A percentile compares a stretch with the other conserved stretches of the same genome.
phyloP scores from a whole-genome alignment of 2,888 invertebrate genomes.

The Euzetes globulus region DNA sequence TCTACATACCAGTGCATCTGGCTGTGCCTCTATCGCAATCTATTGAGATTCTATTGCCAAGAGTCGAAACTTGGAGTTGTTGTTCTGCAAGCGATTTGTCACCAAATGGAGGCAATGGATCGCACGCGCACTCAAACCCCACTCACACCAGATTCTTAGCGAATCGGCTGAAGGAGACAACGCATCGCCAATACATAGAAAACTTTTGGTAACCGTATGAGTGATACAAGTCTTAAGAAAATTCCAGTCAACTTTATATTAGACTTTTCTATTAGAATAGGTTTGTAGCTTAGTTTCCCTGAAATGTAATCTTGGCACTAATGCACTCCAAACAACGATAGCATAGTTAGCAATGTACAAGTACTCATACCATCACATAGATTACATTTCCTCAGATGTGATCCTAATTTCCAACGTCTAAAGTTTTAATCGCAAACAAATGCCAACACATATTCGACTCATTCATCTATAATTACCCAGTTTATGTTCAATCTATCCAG shows the following conservation, averaged over 20 bases:
- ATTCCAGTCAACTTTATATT: not conserved
- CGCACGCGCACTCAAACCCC: constrained; percentile 11
- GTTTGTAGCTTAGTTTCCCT: not conserved
- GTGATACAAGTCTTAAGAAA: constrained; percentile 4
- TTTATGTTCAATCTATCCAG: no score
- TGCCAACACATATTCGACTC: no score
- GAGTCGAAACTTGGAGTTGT: not conserved
- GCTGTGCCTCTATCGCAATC: not conserved
- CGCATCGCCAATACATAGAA: not conserved
- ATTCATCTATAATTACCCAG: no score
- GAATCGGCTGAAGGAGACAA: not conserved
- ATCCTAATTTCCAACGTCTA: no score
- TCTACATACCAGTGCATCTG: constrained; percentile 3
- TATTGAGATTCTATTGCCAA: not conserved
- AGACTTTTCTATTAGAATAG: constrained; percentile 4
- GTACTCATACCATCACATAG: not conserved
- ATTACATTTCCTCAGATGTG: constrained; percentile 4
- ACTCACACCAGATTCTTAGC: not conserved
- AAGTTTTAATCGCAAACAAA: no score
- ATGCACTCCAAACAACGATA: not conserved
- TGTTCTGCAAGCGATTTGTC: constrained; percentile 12
- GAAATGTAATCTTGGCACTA: constrained; percentile 12
- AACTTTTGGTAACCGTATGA: constrained; percentile 5
- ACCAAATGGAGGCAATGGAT: not conserved
- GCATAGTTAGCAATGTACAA: not conserved